Evolutionary conservation across 1,140 invertebrate genomes (phyloP).

Genomic region (Musca domestica): DNA sequence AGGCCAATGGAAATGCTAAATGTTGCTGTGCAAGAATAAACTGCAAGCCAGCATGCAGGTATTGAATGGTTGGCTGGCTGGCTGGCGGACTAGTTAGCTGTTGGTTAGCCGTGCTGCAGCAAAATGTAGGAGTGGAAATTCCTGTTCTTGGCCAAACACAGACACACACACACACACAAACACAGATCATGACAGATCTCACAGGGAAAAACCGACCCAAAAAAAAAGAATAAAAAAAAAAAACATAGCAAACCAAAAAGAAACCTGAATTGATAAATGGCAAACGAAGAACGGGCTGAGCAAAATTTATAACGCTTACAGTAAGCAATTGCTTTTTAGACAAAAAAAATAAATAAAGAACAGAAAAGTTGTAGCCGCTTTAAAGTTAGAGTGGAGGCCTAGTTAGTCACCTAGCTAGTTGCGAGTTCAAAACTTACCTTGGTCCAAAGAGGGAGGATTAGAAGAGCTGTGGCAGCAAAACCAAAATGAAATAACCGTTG

Average conservation of each 20-base stretch:
- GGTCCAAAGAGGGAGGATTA: background rate
- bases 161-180: background rate
- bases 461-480: background rate
- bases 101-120: no score
- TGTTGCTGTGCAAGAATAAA: no score
- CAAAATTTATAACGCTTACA: constrained; percentile 22
- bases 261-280: background rate
- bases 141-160: constrained; percentile 25
- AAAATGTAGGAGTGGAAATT: constrained; percentile 30
- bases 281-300: background rate
- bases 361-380: background rate
- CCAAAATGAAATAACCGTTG: background rate
- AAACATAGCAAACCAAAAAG: constrained; percentile 8
- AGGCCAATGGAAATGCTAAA: no score
- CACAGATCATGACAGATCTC: background rate
- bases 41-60: no score
- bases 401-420: no score
- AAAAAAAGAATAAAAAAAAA: background rate
- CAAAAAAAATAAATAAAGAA: background rate
- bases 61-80: no score
- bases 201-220: no score
- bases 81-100: no score
- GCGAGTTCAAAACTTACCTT: constrained; percentile 13
- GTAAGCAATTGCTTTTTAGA: constrained; percentile 3
- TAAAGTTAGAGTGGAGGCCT: no score